A percentile compares a stretch with the other conserved stretches of the same genome.
phyloP scores from a whole-genome alignment of 2,113 vertebrate species.

The Myodes glareolus region DNA sequence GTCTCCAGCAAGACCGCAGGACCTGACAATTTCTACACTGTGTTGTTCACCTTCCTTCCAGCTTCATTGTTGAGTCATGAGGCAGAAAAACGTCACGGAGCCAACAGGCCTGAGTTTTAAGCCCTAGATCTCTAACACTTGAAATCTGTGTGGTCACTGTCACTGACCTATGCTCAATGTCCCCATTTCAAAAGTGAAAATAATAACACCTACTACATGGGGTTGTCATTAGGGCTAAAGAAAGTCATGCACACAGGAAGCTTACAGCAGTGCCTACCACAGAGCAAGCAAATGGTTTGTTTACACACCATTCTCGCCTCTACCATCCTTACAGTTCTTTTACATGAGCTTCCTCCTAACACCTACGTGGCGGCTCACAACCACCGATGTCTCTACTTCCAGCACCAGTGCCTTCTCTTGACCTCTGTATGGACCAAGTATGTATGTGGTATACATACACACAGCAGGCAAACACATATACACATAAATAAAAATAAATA shows the following conservation, averaged over 20 bases:
- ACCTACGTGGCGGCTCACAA: not conserved
- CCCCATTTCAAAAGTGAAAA: not conserved
- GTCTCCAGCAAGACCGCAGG: conserved; percentile 30
- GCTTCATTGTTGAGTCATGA: conserved; percentile 53
- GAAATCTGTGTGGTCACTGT: not conserved
- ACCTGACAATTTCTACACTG: conserved; percentile 53
- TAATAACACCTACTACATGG: not conserved
- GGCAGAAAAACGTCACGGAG: not conserved
- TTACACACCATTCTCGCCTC: not conserved
- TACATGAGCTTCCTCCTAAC: not conserved
- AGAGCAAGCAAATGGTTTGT: not conserved
- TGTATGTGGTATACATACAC: accelerated
- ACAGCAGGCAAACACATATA: not conserved
- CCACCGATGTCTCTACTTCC: not conserved
- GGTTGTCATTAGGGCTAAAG: not conserved
- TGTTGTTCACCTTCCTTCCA: conserved; percentile 15
- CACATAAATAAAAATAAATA: not conserved
- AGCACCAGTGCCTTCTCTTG: not conserved
- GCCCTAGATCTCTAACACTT: not conserved
- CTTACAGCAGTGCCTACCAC: not conserved
- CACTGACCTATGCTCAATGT: not conserved
- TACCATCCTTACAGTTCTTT: not conserved
- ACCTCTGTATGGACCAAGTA: too few relatives aligned
- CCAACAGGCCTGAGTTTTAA: not conserved
- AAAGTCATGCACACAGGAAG: not conserved